These are phyloP conservation scores for Pseudococcus jackbeardsleyi DNA, from an alignment of 2,888 invertebrate genomes.

Conservation along the genomic window DNA sequence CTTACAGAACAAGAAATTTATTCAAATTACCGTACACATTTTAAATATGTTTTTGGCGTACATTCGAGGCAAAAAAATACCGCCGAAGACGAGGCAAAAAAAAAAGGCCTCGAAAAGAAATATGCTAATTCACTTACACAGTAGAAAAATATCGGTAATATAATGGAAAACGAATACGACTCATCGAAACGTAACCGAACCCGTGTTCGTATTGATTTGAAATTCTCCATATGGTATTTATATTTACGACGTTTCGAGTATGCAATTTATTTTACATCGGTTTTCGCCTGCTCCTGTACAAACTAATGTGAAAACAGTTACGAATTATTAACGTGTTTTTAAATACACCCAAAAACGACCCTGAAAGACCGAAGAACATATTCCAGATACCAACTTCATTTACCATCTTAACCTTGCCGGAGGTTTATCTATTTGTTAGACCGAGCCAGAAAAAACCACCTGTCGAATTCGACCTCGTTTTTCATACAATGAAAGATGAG, in stretches of 20 bases:
- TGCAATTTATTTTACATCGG: background rate
- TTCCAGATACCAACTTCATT: background rate
- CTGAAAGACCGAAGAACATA: background rate
- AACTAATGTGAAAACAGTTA: background rate
- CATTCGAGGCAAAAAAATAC: background rate
- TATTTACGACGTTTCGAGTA: background rate
- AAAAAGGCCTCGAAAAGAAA: background rate
- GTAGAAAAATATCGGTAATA: background rate
- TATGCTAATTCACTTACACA: background rate
- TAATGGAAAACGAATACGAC: constrained; percentile 10
- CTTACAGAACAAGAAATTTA: background rate
- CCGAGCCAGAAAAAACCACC: background rate
- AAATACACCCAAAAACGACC: background rate
- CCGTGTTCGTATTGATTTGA: background rate
- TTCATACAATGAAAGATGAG: background rate
- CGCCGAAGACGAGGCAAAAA: background rate
- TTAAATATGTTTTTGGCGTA: constrained; percentile 1
- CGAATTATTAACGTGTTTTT: background rate
- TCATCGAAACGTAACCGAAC: background rate
- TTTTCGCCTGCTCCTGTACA: no score
- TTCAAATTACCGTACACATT: constrained; percentile 22
- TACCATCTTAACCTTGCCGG: background rate
- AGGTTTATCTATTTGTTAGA: background rate
- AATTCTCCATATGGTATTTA: constrained; percentile 3
- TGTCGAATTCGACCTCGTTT: background rate